Evolutionary conservation across 1,140 invertebrate species (phyloP).

Genomic region (Conus ventricosus): DNA sequence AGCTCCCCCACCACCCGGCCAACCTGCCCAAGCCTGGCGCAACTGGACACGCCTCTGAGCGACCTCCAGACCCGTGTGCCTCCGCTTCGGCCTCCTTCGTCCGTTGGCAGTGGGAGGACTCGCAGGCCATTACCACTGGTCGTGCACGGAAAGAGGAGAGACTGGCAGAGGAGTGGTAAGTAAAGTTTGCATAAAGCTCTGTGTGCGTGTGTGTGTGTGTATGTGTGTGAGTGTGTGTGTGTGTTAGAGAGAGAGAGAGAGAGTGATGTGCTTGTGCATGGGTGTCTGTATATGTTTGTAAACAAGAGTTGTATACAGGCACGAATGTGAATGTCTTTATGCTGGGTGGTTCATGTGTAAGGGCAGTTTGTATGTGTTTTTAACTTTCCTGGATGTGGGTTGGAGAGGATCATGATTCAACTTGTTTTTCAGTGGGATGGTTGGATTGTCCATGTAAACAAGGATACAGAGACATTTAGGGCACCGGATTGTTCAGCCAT

Average conservation of each 20-base stretch:
- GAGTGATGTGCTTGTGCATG: background rate
- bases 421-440: no score
- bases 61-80: constrained; percentile 41
- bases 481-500: no score
- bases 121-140: constrained; percentile 52
- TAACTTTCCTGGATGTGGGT: no score
- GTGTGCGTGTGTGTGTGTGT: background rate
- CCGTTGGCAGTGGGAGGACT: constrained; percentile 59
- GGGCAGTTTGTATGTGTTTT: no score
- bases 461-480: no score
- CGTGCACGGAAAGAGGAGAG: constrained; percentile 63
- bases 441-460: no score
- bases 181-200: background rate
- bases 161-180: constrained; percentile 70
- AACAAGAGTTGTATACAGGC: no score
- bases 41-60: constrained; percentile 56
- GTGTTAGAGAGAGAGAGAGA: background rate
- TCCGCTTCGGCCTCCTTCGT: constrained; percentile 58
- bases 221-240: no score
- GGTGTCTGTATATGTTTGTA: background rate
- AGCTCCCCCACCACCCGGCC: constrained; percentile 36
- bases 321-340: no score
- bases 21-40: constrained; percentile 65
- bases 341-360: no score
- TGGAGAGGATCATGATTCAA: no score